Evolutionary conservation across 1,140 invertebrate genomes (phyloP).

Genomic region (Drosophila sechellia): DNA sequence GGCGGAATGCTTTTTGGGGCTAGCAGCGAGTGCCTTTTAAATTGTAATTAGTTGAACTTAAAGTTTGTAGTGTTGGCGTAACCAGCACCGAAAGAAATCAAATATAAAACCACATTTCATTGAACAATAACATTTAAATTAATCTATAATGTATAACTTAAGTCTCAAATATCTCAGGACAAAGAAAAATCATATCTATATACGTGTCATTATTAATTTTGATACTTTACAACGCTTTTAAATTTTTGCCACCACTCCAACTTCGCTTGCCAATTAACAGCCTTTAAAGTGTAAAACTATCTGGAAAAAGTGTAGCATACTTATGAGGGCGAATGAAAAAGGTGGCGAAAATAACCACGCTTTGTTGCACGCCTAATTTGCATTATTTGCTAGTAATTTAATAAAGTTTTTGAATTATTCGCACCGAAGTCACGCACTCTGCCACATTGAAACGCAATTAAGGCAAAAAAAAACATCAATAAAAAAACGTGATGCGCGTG

Average conservation of each 20-base stretch:
- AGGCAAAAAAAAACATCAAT: conserved; percentile 15
- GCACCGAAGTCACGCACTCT: conserved; percentile 57
- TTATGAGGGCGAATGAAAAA: conserved; percentile 23
- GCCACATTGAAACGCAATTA: conserved; percentile 58
- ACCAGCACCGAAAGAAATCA: conserved; percentile 5
- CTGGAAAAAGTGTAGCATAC: conserved; percentile 47
- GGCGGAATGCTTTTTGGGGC: conserved; percentile 41
- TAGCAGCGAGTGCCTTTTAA: conserved; percentile 36
- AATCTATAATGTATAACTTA: too few species aligned
- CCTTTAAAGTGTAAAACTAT: background rate
- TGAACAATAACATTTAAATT: background rate
- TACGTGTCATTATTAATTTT: too few species aligned
- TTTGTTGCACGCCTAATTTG: conserved; percentile 41
- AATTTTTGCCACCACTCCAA: background rate
- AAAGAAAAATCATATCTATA: too few species aligned
- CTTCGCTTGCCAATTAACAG: conserved; percentile 28
- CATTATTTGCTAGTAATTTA: conserved; percentile 72
- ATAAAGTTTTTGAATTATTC: conserved; percentile 58
- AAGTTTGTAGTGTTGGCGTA: conserved; percentile 4
- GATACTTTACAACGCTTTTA: background rate
- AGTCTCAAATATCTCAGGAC: background rate
- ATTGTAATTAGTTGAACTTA: conserved; percentile 34
- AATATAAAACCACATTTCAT: background rate
- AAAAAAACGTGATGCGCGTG: conserved; percentile 15
- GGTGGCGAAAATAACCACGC: background rate